Evolutionary conservation across 2,797 vertebrate species (phyloP).

Genomic region (Clarias fuscus): DNA sequence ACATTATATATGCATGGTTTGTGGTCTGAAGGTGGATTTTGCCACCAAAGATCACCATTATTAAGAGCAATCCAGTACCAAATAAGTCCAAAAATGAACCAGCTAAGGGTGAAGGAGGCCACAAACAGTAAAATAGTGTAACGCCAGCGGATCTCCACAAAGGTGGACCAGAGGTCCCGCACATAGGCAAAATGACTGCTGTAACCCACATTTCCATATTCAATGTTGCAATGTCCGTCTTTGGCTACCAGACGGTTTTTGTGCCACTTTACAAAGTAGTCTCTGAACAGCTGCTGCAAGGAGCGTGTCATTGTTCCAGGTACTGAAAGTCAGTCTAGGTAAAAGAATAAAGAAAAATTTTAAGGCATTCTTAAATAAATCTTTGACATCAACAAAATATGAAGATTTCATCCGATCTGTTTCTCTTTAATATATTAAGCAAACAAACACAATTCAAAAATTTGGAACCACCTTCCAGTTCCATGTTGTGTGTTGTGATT

Average conservation of each 20-base stretch:
- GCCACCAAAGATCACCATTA: constrained; percentile 36
- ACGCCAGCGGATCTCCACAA: constrained; percentile 39
- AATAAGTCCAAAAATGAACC: constrained; percentile 42
- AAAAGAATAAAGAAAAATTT: not conserved
- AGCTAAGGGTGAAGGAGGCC: constrained; percentile 34
- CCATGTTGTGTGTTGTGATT: too few species aligned
- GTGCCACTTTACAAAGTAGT: not conserved
- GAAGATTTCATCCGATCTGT: not conserved
- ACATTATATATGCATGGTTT: constrained; percentile 79
- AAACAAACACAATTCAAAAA: too few species aligned
- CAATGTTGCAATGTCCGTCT: constrained; percentile 80
- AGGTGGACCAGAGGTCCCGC: constrained; percentile 73
- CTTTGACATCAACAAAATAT: not conserved
- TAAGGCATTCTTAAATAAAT: not conserved
- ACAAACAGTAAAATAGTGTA: constrained; percentile 27
- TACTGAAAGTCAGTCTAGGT: not conserved
- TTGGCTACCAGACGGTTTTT: constrained; percentile 60
- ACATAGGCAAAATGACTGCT: constrained; percentile 74
- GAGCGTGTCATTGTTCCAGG: not conserved
- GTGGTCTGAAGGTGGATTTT: constrained; percentile 60
- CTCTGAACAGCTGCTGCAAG: constrained; percentile 4
- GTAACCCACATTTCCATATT: constrained; percentile 77
- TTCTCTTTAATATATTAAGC: not conserved
- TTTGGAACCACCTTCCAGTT: too few species aligned
- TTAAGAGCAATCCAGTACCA: constrained; percentile 36